A percentile compares a stretch with the other conserved stretches of the same genome.
These are phyloP conservation scores for Ommatoiulus sabulosus DNA, from an alignment of 2,888 invertebrate genomes.

Conservation along the genomic window DNA sequence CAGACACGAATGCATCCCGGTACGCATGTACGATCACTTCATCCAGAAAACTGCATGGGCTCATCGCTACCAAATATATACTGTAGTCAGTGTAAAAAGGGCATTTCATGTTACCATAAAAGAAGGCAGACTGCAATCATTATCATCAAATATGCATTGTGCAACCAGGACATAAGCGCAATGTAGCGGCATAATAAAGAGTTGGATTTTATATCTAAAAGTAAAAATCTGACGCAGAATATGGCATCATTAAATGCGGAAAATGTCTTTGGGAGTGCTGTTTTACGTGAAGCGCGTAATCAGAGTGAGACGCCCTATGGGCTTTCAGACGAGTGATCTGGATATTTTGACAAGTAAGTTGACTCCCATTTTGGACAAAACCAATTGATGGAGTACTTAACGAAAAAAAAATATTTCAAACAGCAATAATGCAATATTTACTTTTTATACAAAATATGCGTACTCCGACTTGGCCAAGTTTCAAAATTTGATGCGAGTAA, in stretches of 20 bases:
- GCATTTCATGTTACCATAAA: background rate
- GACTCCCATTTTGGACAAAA: background rate
- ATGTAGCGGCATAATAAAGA: conserved; percentile 27
- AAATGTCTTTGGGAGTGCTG: background rate
- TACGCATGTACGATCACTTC: background rate
- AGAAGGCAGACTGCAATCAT: background rate
- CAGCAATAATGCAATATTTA: background rate
- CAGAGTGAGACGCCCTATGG: too few species aligned
- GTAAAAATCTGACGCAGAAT: background rate
- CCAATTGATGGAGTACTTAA: background rate
- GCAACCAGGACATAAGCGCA: conserved; percentile 2
- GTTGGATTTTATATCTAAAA: background rate
- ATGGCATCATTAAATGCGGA: background rate
- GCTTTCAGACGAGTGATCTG: background rate
- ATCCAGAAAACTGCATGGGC: background rate
- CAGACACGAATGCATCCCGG: background rate
- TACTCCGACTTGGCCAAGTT: background rate
- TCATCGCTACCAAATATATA: background rate
- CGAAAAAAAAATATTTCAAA: background rate
- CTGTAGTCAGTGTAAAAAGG: background rate
- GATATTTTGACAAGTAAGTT: background rate
- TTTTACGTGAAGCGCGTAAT: background rate
- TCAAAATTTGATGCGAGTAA: background rate
- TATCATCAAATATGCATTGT: conserved; percentile 28
- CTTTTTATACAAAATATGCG: background rate